Base-by-base conservation (phyloP, 2,113 vertebrate genomes). In the Mesoclemmys tuberculata region DNA sequence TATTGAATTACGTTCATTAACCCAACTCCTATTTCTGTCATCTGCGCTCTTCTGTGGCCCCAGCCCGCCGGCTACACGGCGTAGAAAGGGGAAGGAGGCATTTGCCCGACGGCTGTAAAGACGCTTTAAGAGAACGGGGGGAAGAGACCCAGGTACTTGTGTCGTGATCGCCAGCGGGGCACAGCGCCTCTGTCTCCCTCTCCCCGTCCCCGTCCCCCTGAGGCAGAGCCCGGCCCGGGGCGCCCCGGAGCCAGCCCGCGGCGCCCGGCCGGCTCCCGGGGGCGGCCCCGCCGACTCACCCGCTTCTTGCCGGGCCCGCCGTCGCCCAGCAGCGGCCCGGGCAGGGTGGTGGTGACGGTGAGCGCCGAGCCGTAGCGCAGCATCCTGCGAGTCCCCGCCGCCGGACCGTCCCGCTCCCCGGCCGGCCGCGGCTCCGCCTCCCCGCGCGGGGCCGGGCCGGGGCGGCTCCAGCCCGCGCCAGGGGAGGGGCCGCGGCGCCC, bases 321-420 rank as follows among this genome's bases (percentile, higher is more conserved):
- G 27, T 82, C 94, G 18, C 84, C 89, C 49, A 80, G 3, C 48
- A 78, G 41, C 85, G 84, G 51, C 90, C 94, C 95, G 26, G 98
- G 92, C 27, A 84, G 64, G 58, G 97, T 88, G 81, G 96, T 44
- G 64, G 97, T 92, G 85, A 98, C 92, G 31, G 98, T 98, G 92
- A 98, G 96, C 6, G 98, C 98, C 79, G 98, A 98, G 85, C 98
- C 97, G 93, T 97, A 98, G 92, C 97, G 98, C 97, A 97, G 96
- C 98, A 98, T 98, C 94, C 85, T 94, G 2, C 19, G 64, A 12
- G 14, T 41, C 26, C 5, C 38, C n/a, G 6, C 56, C 2, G 1
- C 24, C 75, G 29, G 88, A 44, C 2, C 46, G 46, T 46, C 41
- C 16, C 5, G n/a, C 27, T n/a, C 24, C 52, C 26, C 18, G 77